Evolutionary conservation across 2,797 vertebrate species (phyloP).

Genomic region (Gallinago solitaria): DNA sequence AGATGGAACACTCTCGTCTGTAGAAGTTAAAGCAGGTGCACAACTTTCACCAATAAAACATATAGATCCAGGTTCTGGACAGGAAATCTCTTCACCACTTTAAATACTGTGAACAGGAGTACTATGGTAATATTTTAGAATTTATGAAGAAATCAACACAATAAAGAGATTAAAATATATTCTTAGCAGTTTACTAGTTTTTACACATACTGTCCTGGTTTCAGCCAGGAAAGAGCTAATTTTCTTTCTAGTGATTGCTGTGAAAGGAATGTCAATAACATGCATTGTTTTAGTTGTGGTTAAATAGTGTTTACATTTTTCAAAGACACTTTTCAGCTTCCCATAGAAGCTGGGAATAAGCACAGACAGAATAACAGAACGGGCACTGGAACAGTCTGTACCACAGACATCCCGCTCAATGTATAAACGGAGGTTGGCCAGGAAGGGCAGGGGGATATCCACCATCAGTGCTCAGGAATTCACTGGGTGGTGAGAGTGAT

Average conservation of each 20-base stretch:
- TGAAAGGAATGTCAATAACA: background rate
- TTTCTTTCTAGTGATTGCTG: background rate
- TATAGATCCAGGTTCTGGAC: background rate
- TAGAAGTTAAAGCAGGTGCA: background rate
- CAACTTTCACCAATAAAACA: background rate
- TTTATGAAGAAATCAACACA: background rate
- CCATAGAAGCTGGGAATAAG: background rate
- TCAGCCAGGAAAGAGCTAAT: background rate
- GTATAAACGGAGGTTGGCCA: background rate
- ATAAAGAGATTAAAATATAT: background rate
- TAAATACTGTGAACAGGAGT: background rate
- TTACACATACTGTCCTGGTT: background rate
- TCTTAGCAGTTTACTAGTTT: background rate
- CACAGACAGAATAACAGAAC: background rate
- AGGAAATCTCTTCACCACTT: background rate
- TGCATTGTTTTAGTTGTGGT: background rate
- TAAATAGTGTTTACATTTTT: background rate
- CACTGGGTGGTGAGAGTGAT: background rate
- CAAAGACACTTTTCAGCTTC: background rate
- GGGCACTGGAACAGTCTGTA: background rate
- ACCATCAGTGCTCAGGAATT: background rate
- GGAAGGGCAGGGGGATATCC: background rate
- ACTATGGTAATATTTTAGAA: background rate
- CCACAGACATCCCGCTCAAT: too few relatives aligned
- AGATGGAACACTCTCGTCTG: background rate